Conservation (phyloP, 1,140 invertebrate genomes). For the Eumaeus atala region DNA sequence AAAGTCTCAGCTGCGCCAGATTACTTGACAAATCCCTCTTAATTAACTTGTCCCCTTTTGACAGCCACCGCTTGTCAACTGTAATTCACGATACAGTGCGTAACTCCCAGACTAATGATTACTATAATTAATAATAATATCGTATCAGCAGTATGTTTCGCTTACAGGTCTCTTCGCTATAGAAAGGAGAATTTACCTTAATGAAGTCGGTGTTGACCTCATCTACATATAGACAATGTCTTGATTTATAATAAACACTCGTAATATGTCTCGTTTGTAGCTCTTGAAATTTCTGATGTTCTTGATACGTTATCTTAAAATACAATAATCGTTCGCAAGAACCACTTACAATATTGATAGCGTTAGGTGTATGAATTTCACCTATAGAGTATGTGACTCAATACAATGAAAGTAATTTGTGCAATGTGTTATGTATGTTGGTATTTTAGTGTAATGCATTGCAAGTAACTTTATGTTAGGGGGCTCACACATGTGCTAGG, state of each 20-base stretch:
- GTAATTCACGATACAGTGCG: slow-evolving; percentile 22
- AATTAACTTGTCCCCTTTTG: slow-evolving; percentile 44
- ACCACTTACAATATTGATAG: no score
- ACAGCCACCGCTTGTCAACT: slow-evolving; percentile 24
- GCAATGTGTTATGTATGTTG: no score
- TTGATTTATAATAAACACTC: no score
- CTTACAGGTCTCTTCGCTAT: slow-evolving; percentile 7
- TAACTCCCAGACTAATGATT: slow-evolving; percentile 16
- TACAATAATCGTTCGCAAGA: not conserved
- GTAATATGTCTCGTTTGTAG: no score
- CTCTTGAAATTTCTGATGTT: not conserved
- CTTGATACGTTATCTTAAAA: not conserved
- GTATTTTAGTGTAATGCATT: no score
- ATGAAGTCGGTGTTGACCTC: not conserved
- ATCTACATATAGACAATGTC: no score
- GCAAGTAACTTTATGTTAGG: no score
- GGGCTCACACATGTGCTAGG: no score
- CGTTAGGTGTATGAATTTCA: no score
- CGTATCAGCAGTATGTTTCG: not conserved
- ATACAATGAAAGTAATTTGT: no score
- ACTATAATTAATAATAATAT: slow-evolving; percentile 15
- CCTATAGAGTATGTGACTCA: no score
- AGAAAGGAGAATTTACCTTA: not conserved
- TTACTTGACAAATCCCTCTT: slow-evolving; percentile 44
- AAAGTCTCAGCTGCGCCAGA: slow-evolving; percentile 13